Evolutionary conservation across 2,797 vertebrate species (phyloP).

Genomic region (Serranus cabrilla): DNA sequence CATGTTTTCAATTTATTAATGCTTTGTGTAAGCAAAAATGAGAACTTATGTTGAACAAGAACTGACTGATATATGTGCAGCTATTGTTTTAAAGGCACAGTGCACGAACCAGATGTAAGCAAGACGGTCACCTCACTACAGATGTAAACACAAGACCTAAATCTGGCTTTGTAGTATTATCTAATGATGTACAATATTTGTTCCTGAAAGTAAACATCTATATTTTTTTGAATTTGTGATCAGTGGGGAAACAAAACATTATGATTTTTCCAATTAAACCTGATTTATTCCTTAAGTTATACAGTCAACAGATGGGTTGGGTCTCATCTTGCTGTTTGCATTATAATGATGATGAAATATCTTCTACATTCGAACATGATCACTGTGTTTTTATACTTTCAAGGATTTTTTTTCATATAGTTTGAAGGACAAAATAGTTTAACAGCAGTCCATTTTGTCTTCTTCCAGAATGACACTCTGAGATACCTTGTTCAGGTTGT

Average conservation of each 20-base stretch:
- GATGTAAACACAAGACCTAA: neutral
- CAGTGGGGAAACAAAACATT: neutral
- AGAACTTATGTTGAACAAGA: neutral
- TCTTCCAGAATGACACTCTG: conserved; percentile 29
- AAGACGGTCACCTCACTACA: neutral
- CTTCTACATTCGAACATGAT: neutral
- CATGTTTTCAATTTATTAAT: conserved; percentile 29
- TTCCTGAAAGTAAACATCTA: neutral
- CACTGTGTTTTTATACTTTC: neutral
- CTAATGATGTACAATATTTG: neutral
- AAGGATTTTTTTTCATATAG: neutral
- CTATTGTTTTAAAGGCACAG: neutral
- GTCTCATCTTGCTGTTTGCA: neutral
- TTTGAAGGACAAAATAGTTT: conserved; percentile 42
- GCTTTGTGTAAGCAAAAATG: conserved; percentile 17
- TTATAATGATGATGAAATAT: conserved; percentile 5
- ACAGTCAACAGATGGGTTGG: neutral
- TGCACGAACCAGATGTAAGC: neutral
- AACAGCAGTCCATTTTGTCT: conserved; percentile 27
- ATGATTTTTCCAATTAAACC: neutral
- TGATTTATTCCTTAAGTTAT: neutral
- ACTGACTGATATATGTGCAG: conserved; percentile 5
- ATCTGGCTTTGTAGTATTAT: neutral
- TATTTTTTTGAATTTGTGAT: neutral
- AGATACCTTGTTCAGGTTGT: conserved; percentile 69